phyloP scores from a whole-genome alignment of 2,797 vertebrate genomes.

The Nothura maculosa region DNA sequence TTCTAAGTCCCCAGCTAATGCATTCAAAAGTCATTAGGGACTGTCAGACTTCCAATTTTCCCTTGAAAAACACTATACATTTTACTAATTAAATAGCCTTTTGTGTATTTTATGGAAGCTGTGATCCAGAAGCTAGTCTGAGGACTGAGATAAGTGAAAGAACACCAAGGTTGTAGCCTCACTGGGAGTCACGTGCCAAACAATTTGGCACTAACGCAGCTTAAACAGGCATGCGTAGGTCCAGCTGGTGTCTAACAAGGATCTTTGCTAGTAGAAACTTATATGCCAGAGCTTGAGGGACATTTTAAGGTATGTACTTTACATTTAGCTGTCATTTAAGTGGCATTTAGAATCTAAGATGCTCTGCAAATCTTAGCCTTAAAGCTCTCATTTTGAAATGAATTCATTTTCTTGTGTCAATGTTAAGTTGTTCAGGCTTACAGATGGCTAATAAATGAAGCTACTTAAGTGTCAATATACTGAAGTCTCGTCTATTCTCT shows the following conservation, averaged over 20 bases:
- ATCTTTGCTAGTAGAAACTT: neutral
- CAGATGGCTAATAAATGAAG: conserved; percentile 1
- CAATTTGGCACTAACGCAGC: neutral
- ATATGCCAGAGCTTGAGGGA: neutral
- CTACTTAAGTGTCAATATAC: neutral
- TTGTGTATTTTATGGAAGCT: neutral
- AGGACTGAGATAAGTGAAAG: neutral
- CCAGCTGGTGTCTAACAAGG: neutral
- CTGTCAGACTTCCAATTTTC: neutral
- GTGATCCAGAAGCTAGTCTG: neutral
- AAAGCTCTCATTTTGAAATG: neutral
- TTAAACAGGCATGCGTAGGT: neutral
- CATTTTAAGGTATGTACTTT: neutral
- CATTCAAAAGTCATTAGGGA: neutral
- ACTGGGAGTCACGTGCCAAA: neutral
- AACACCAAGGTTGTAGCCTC: neutral
- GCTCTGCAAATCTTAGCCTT: neutral
- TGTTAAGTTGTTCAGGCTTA: neutral
- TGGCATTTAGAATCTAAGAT: neutral
- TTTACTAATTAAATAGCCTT: neutral
- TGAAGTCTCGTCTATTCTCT: neutral
- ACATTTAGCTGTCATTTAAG: neutral
- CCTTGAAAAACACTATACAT: neutral
- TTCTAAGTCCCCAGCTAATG: neutral
- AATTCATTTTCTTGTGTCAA: neutral